These are phyloP conservation scores for Diorhabda carinulata DNA, from an alignment of 1,140 invertebrate genomes.

Conservation along the genomic window DNA sequence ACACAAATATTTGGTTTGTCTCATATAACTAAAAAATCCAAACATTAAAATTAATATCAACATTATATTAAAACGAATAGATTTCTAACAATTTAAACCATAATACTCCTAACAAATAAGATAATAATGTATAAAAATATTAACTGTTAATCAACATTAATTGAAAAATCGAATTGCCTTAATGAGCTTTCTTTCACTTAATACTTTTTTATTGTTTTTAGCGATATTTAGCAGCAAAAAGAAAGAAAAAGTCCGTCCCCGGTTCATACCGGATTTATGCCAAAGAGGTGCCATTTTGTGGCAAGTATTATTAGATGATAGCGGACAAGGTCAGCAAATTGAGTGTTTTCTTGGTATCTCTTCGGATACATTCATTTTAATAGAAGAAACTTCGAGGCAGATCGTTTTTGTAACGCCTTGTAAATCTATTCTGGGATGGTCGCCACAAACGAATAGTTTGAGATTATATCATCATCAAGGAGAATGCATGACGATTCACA, in stretches of 20 bases:
- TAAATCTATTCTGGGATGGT: constrained; percentile 68
- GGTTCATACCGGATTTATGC: constrained; percentile 63
- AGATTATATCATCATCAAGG: constrained; percentile 74
- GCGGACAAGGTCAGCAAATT: constrained; percentile 61
- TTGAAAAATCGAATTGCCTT: constrained; percentile 5
- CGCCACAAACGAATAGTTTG: constrained; percentile 53
- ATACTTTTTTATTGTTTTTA: constrained; percentile 37
- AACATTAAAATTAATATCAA: too few species aligned
- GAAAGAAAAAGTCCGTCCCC: constrained; percentile 61
- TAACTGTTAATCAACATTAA: not conserved
- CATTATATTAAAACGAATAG: too few species aligned
- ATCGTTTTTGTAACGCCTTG: constrained; percentile 85
- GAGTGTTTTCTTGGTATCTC: constrained; percentile 87
- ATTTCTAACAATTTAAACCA: too few species aligned
- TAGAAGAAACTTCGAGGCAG: constrained; percentile 78
- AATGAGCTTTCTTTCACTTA: not conserved
- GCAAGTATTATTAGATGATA: constrained; percentile 70
- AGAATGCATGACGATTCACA: constrained; percentile 76
- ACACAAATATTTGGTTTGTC: too few species aligned
- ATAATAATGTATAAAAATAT: too few species aligned
- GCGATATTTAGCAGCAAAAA: constrained; percentile 69
- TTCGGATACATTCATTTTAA: constrained; percentile 78
- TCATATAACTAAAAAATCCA: too few species aligned
- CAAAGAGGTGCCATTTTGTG: constrained; percentile 74
- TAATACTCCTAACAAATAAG: too few species aligned